These are phyloP conservation scores for Blera fallax DNA, from an alignment of 2,888 invertebrate genomes.

Conservation along the genomic window DNA sequence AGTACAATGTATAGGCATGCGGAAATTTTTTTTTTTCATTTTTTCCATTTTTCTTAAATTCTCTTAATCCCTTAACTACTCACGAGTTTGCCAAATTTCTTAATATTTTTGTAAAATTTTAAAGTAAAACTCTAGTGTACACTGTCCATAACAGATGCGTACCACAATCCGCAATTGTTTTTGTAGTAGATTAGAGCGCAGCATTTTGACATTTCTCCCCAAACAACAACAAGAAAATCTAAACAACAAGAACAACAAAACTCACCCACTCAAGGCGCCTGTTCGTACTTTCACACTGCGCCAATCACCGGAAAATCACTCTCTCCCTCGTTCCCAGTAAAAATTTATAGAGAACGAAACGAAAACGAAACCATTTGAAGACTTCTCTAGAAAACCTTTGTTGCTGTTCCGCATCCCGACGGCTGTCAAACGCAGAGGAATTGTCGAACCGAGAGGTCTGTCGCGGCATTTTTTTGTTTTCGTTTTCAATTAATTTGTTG, in stretches of 20 bases:
- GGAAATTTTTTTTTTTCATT: no score
- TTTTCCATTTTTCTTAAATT: no score
- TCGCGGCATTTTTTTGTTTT: slow-evolving; percentile 47
- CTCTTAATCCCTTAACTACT: no score
- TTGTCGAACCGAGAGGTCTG: slow-evolving; percentile 47
- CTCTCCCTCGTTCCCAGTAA: background rate
- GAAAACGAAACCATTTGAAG: slow-evolving; percentile 28
- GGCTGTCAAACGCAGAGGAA: slow-evolving; percentile 65
- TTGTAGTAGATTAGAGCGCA: slow-evolving; percentile 10
- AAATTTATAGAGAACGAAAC: slow-evolving; percentile 40
- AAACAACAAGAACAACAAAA: slow-evolving; percentile 13
- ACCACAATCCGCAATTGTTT: background rate
- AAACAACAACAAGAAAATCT: slow-evolving; percentile 41
- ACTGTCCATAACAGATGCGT: background rate
- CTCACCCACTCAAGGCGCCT: slow-evolving; percentile 24
- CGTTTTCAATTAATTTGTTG: slow-evolving; percentile 30
- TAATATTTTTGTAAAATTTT: background rate
- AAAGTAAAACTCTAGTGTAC: background rate
- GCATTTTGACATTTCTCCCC: slow-evolving; percentile 20
- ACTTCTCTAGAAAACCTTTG: slow-evolving; percentile 44
- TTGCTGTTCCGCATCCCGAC: slow-evolving; percentile 19
- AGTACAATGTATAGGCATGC: no score
- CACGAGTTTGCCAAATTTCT: no score
- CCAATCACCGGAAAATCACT: slow-evolving; percentile 21
- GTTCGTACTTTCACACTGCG: slow-evolving; percentile 5